Evolutionary conservation across 2,888 invertebrate genomes (phyloP).

Genomic region (Rhagonycha lutea): DNA sequence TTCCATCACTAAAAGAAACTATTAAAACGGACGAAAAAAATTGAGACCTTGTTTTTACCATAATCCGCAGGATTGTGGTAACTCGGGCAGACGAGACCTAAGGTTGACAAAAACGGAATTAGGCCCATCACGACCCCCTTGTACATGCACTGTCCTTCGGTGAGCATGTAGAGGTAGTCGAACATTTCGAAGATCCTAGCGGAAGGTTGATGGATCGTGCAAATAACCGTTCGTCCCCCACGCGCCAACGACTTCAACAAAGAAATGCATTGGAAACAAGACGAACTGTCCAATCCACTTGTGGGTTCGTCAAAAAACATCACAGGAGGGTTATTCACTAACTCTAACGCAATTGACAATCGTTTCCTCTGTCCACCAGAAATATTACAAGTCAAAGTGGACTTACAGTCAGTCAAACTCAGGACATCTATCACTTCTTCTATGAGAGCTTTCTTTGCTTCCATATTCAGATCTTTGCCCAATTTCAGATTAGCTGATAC

Average conservation of each 20-base stretch:
- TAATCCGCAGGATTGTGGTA: constrained; percentile 98
- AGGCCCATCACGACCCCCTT: constrained; percentile 81
- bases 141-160: constrained; percentile 93
- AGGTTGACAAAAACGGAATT: constrained; percentile 84
- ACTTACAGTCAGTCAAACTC: constrained; percentile 76
- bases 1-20: constrained; percentile 78
- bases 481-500: constrained; percentile 93
- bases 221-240: constrained; percentile 89
- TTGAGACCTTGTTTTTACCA: constrained; percentile 60
- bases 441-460: constrained; percentile 79
- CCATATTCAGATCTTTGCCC: constrained; percentile 73
- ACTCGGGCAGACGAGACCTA: constrained; percentile 88
- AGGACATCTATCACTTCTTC: constrained; percentile 85
- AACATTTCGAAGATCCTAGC: constrained; percentile 96
- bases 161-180: constrained; percentile 87
- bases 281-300: constrained; percentile 91
- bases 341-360: constrained; percentile 87
- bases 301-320: constrained; percentile 98
- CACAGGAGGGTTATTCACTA: constrained; percentile 94
- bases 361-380: constrained; percentile 92
- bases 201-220: constrained; percentile 96
- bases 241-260: constrained; percentile 85
- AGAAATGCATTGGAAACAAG: constrained; percentile 91
- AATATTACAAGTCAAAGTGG: constrained; percentile 79
- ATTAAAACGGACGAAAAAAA: background rate